Conservation (phyloP, 2,113 vertebrate species). For the Dicaeum eximium region DNA sequence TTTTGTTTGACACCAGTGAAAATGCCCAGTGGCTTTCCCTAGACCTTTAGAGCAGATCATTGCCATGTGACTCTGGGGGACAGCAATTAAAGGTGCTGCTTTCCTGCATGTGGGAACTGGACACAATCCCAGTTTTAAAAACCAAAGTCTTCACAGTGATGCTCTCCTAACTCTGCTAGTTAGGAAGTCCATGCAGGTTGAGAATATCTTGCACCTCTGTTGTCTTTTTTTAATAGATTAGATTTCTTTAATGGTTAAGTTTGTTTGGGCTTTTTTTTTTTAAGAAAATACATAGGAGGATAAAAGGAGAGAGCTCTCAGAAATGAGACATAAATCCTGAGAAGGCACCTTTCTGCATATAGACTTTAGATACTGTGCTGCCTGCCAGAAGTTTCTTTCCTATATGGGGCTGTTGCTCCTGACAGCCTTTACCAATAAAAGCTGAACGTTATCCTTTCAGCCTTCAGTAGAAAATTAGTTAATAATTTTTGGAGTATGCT, state of each 20-base stretch:
- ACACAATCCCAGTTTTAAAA: neutral
- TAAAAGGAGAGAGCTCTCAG: neutral
- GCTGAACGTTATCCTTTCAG: neutral
- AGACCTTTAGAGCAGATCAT: neutral
- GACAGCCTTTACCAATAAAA: neutral
- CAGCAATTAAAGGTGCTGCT: neutral
- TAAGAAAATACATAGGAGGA: neutral
- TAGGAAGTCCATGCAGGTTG: neutral
- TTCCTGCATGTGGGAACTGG: neutral
- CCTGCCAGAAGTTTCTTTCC: neutral
- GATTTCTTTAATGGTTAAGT: neutral
- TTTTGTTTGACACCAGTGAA: neutral
- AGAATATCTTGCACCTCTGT: neutral
- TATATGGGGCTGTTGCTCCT: neutral
- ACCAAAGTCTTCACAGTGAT: neutral
- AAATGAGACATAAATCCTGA: neutral
- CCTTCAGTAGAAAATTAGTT: neutral
- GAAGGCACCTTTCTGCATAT: neutral
- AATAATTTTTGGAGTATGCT: neutral
- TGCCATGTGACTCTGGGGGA: neutral
- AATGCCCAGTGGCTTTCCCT: neutral
- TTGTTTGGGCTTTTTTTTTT: neutral
- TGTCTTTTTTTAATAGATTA: neutral
- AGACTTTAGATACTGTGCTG: neutral
- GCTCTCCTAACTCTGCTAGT: neutral